These are phyloP conservation scores for Eilema griseolum DNA, from an alignment of 2,888 invertebrate genomes.

Conservation along the genomic window DNA sequence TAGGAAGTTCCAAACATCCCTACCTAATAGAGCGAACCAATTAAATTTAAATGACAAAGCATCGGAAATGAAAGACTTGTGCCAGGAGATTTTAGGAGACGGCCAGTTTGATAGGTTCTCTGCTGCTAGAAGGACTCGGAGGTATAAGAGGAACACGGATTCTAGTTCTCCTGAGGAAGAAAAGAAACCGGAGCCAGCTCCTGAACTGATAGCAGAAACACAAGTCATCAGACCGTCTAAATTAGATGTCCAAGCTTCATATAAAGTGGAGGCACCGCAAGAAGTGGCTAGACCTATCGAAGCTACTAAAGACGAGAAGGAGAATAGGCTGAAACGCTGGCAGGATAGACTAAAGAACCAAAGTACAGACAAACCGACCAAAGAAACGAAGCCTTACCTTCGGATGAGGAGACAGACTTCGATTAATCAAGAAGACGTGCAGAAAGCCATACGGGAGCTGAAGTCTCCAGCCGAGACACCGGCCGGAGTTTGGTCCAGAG, in stretches of 20 bases:
- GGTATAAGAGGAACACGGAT: conserved; percentile 91
- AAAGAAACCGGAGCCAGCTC: conserved; percentile 74
- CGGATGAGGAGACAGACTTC: conserved; percentile 89
- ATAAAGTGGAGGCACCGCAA: conserved; percentile 75
- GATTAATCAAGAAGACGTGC: conserved; percentile 90
- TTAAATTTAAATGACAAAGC: conserved; percentile 66
- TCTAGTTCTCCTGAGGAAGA: conserved; percentile 87
- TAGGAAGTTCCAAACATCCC: conserved; percentile 80
- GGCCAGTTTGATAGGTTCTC: conserved; percentile 95
- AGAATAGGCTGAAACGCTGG: conserved; percentile 89
- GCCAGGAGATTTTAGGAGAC: conserved; percentile 88
- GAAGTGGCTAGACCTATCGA: conserved; percentile 76
- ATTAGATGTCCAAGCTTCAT: conserved; percentile 84
- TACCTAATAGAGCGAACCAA: conserved; percentile 54
- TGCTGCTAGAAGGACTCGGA: conserved; percentile 92
- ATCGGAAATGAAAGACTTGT: conserved; percentile 78
- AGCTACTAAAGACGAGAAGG: conserved; percentile 84
- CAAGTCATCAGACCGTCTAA: conserved; percentile 84
- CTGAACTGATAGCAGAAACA: conserved; percentile 84
- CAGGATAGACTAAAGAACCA: conserved; percentile 89
- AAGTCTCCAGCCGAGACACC: conserved; percentile 88
- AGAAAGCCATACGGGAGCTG: conserved; percentile 89
- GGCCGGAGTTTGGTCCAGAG: conserved; percentile 88
- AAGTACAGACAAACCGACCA: conserved; percentile 81
- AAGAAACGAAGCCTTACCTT: conserved; percentile 79